Conservation (phyloP, 64 coral and sea anemone species). For the Montipora capricornis region DNA sequence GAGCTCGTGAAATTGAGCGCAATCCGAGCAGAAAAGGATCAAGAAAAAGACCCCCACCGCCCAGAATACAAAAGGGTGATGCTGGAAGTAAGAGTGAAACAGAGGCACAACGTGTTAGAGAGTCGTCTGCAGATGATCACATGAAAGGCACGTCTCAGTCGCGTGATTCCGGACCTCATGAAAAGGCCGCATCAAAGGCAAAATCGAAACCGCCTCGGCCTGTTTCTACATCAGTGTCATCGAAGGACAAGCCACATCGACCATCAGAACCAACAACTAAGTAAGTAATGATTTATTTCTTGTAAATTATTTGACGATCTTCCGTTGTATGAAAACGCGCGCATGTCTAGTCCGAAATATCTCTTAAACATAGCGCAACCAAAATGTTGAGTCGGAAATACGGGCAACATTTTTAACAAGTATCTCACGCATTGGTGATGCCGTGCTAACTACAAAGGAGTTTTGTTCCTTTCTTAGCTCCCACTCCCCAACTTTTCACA, state of each 20-base stretch:
- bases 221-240: constrained; percentile 16
- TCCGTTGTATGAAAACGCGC: neutral
- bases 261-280: neutral
- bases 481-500: too few relatives aligned
- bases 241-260: neutral
- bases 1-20: too few relatives aligned
- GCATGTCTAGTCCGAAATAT: too few relatives aligned
- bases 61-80: too few relatives aligned
- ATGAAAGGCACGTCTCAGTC: neutral
- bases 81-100: neutral
- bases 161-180: neutral
- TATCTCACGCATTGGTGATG: too few relatives aligned
- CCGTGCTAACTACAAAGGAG: too few relatives aligned
- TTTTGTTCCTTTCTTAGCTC: too few relatives aligned
- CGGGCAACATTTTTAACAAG: too few relatives aligned
- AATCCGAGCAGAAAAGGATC: too few relatives aligned
- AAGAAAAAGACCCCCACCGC: too few relatives aligned
- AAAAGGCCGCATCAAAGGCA: constrained; percentile 25
- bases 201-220: constrained; percentile 56
- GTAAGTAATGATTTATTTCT: neutral
- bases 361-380: too few relatives aligned
- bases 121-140: constrained; percentile 8
- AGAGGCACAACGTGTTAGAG: neutral
- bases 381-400: too few relatives aligned
- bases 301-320: neutral